These are phyloP conservation scores for Cephonodes hylas DNA, from an alignment of 2,888 invertebrate genomes.

Conservation along the genomic window DNA sequence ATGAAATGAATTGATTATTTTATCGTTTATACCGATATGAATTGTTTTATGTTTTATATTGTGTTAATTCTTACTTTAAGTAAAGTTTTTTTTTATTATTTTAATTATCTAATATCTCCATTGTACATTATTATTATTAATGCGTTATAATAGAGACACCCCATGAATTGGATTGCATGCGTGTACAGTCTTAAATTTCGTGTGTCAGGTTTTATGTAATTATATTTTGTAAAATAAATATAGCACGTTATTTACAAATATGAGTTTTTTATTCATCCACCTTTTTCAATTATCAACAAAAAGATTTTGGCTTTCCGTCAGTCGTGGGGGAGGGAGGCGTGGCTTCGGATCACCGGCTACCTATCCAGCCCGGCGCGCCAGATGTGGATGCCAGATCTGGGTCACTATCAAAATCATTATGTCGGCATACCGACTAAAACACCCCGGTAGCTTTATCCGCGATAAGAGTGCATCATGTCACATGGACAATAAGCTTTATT, in stretches of 20 bases:
- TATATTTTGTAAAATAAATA: conserved; percentile 81
- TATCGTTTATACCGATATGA: conserved; percentile 55
- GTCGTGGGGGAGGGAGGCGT: too few relatives aligned
- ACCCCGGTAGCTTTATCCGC: too few relatives aligned
- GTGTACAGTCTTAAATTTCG: conserved; percentile 75
- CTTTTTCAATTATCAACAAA: neutral
- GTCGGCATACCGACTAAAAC: too few relatives aligned
- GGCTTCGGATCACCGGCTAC: too few relatives aligned
- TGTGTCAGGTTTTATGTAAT: conserved; percentile 77
- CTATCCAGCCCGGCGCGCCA: too few relatives aligned
- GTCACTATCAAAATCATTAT: too few relatives aligned
- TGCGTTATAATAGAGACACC: conserved; percentile 55
- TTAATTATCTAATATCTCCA: conserved; percentile 46
- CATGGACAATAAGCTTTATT: too few relatives aligned
- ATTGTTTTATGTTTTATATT: conserved; percentile 61
- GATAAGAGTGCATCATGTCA: too few relatives aligned
- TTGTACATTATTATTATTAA: conserved; percentile 66
- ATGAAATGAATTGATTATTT: conserved; percentile 69
- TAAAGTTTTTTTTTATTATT: conserved; percentile 54
- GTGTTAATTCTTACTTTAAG: conserved; percentile 52
- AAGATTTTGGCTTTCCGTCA: neutral
- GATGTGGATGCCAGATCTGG: too few relatives aligned
- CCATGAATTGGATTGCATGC: conserved; percentile 70
- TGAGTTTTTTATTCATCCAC: conserved; percentile 28
- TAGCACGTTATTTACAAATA: conserved; percentile 80